Evolutionary conservation across 2,797 vertebrate genomes (phyloP).

Genomic region (Phyllotis vaccarum): DNA sequence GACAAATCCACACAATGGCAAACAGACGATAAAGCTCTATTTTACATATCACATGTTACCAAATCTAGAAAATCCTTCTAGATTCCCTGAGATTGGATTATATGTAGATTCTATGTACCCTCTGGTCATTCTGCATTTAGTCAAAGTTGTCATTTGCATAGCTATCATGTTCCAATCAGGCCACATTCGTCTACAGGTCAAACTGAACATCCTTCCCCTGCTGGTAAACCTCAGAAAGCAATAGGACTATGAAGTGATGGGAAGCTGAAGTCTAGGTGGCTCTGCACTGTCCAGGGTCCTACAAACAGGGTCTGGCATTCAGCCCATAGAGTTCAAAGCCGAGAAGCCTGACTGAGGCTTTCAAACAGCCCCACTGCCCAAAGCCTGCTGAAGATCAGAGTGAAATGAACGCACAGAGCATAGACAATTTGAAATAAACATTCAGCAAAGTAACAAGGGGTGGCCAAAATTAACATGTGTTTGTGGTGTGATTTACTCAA

Average conservation of each 20-base stretch:
- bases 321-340: background rate
- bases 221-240: background rate
- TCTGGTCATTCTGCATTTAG: background rate
- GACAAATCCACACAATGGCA: background rate
- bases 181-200: background rate
- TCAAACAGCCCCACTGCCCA: background rate
- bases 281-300: background rate
- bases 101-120: background rate
- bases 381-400: background rate
- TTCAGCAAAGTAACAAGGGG: slow-evolving; percentile 68
- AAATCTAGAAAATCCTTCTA: background rate
- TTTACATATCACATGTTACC: background rate
- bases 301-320: background rate
- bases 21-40: background rate
- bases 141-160: background rate
- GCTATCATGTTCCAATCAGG: background rate
- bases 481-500: slow-evolving; percentile 80
- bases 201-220: background rate
- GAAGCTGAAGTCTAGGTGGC: background rate
- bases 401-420: slow-evolving; percentile 42
- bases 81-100: background rate
- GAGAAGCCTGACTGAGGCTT: background rate
- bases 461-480: slow-evolving; percentile 83
- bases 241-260: accelerated
- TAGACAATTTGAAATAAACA: slow-evolving; percentile 75